Percentiles rank a stretch among this genome's conserved stretches.
phyloP scores from a whole-genome alignment of 2,113 vertebrate genomes.

The Lipotes vexillifer region DNA sequence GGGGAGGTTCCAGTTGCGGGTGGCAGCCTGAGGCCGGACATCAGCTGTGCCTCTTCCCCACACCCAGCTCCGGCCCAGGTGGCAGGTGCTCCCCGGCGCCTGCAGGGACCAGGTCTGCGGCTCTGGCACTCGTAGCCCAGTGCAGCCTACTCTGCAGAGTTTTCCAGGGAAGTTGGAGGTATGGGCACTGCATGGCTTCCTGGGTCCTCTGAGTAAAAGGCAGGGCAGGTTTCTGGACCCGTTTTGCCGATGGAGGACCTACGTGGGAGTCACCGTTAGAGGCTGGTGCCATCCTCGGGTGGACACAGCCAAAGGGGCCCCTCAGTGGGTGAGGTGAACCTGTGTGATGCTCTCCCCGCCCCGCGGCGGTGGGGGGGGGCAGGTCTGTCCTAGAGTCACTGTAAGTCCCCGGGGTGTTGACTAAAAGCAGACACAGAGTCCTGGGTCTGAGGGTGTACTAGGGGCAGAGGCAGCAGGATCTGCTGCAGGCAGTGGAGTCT shows the following conservation, averaged over 20 bases:
- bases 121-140: rapidly evolving
- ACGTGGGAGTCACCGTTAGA: rapidly evolving
- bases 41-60: background rate
- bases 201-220: background rate
- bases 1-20: no score
- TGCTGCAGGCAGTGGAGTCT: background rate
- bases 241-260: rapidly evolving
- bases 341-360: background rate
- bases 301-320: background rate
- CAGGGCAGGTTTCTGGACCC: rapidly evolving
- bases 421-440: background rate
- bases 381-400: background rate
- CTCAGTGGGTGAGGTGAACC: background rate
- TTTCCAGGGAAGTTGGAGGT: background rate
- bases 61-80: background rate
- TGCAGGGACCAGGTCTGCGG: rapidly evolving
- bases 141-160: rapidly evolving
- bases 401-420: background rate
- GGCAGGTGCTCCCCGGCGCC: background rate
- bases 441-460: background rate
- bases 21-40: rapidly evolving
- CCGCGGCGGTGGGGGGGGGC: rapidly evolving
- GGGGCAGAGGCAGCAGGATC: background rate
- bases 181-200: background rate
- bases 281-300: background rate